phyloP scores from a whole-genome alignment of 2,888 invertebrate species.

The Spilarctia lutea region DNA sequence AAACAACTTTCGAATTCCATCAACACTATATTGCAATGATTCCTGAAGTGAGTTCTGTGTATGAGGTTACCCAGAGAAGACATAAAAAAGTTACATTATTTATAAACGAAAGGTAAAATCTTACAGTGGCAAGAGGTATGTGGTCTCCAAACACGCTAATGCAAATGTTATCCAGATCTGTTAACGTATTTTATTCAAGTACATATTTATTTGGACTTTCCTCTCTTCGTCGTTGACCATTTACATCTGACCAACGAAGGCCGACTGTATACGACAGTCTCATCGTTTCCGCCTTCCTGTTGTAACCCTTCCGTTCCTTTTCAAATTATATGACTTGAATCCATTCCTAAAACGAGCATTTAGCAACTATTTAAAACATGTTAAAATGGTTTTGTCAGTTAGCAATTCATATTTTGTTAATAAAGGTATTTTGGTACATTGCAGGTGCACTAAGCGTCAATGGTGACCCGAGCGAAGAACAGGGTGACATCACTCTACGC shows the following conservation, averaged over 20 bases:
- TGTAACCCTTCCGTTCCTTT: too few species aligned
- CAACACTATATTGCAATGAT: neutral
- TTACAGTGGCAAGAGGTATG: neutral
- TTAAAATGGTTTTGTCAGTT: neutral
- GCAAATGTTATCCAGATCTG: neutral
- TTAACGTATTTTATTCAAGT: neutral
- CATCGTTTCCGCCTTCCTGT: too few species aligned
- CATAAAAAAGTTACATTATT: neutral
- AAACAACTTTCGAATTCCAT: neutral
- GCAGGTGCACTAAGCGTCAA: conserved; percentile 90
- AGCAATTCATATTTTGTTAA: too few species aligned
- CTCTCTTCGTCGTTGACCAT: neutral
- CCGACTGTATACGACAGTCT: too few species aligned
- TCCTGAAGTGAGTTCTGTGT: neutral
- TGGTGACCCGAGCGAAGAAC: conserved; percentile 91
- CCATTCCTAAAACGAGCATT: neutral
- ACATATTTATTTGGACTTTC: too few species aligned
- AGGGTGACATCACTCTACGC: conserved; percentile 92
- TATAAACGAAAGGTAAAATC: neutral
- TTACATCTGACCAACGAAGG: too few species aligned
- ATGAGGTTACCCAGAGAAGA: neutral
- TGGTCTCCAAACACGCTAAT: neutral
- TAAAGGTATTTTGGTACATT: neutral
- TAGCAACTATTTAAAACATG: neutral
- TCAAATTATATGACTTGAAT: neutral